Evolutionary conservation across 23 tunicate genomes (phyloP).

Genomic region (Pegea sp.): DNA sequence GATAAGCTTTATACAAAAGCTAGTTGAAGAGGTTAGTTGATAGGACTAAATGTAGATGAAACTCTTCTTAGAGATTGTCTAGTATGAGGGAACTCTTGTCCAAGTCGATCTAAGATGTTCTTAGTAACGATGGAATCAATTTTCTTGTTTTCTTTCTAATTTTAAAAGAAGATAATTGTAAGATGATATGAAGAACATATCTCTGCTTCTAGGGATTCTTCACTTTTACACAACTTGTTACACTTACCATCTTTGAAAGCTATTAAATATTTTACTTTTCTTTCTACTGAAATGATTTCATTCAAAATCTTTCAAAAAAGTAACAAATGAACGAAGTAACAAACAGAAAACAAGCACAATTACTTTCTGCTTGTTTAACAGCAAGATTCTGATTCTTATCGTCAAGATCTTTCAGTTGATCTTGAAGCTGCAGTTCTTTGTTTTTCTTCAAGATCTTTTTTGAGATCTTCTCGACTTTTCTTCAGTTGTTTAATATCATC

Average conservation of each 20-base stretch:
- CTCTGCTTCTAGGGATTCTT: conserved; percentile 41
- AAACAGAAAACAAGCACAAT: neutral
- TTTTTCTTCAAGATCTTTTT: conserved; percentile 59
- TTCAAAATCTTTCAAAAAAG: conserved; percentile 45
- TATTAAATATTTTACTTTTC: conserved; percentile 57
- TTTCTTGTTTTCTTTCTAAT: conserved; percentile 27
- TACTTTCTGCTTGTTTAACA: conserved; percentile 46
- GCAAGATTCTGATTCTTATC: conserved; percentile 47
- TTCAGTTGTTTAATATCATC: conserved; percentile 73
- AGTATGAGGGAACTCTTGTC: conserved; percentile 67
- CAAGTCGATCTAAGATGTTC: conserved; percentile 45
- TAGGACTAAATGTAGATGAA: neutral
- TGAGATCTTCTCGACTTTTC: conserved; percentile 61
- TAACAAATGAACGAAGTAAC: no score
- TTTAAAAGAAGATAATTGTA: no score
- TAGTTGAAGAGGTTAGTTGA: no score
- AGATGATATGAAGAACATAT: no score
- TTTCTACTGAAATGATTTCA: conserved; percentile 44
- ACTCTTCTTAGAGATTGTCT: conserved; percentile 49
- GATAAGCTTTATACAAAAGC: no score
- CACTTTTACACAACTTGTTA: conserved; percentile 53
- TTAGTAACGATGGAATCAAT: conserved; percentile 48
- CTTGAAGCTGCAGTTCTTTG: conserved; percentile 49
- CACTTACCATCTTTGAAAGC: conserved; percentile 61
- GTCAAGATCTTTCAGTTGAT: conserved; percentile 47